Conservation (phyloP, 2,797 vertebrate genomes). For the Pterois miles region DNA sequence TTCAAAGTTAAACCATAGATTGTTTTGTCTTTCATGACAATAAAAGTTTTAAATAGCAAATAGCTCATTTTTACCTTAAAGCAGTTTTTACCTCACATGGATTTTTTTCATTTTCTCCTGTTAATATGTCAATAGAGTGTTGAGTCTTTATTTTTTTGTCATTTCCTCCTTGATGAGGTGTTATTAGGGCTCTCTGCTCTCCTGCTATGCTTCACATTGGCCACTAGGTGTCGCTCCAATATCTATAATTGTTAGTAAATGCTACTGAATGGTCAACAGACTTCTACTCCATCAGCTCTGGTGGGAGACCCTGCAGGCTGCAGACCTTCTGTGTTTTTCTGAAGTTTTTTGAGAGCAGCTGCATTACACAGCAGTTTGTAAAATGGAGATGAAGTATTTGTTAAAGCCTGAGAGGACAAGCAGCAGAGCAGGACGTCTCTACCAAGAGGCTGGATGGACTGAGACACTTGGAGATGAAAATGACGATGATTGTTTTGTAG, state of each 20-base stretch:
- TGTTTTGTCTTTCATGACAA: background rate
- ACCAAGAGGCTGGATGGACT: slow-evolving; percentile 29
- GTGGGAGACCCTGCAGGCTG: slow-evolving; percentile 64
- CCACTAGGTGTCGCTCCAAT: slow-evolving; percentile 71
- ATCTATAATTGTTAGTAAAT: slow-evolving; percentile 57
- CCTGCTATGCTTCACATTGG: slow-evolving; percentile 77
- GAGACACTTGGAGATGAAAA: background rate
- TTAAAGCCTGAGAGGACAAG: background rate
- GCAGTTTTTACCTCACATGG: background rate
- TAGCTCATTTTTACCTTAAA: background rate
- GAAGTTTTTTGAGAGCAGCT: background rate
- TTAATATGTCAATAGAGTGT: background rate
- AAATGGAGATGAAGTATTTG: background rate
- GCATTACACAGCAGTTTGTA: background rate
- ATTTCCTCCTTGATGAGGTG: background rate
- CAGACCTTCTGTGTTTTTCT: background rate
- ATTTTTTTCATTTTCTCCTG: no score
- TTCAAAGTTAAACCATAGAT: background rate
- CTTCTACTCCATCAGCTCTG: slow-evolving; percentile 55
- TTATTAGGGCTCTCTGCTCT: slow-evolving; percentile 16
- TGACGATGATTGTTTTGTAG: background rate
- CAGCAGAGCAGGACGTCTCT: slow-evolving; percentile 44
- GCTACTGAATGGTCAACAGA: slow-evolving; percentile 18
- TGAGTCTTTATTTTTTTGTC: no score
- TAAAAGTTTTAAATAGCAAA: background rate